Evolutionary conservation across 2,113 vertebrate species (phyloP), one percentile per base, ranked within the genome.

Genomic region (Nibea albiflora): DNA sequence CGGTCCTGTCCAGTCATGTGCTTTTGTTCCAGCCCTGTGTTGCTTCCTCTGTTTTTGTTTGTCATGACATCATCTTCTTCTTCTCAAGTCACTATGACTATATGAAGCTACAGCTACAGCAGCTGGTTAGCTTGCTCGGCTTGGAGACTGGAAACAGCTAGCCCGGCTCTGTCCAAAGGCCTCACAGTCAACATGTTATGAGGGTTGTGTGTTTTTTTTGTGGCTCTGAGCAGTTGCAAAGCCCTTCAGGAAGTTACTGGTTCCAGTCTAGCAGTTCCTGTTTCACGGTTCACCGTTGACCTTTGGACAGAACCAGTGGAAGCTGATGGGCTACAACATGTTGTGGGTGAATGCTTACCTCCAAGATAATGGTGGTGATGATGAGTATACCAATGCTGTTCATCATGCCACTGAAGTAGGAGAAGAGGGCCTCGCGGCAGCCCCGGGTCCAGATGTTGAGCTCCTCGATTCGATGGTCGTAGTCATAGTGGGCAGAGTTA

Each of bases 401-500:
- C 96, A 99, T 98, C 93, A 97, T 96, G 86, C 92, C 71, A 39
- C 96, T 95, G 90, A 97, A 99, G 94, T 99, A 99, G 66, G 83
- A 90, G 19, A 99, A 96, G 62, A 99, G 96, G 3, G 97, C 95
- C 0, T 96, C 96, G 16, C 95, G 94, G 89, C 98, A 99, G 81
- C 98, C 98, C 0, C 78, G 92, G 57, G 85, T 94, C 98, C 97
- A 99, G 80, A 99, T 95, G 94, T 99, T 99, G 56, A 99, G 97
- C 87, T 99, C 98, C 88, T 99, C 98, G 0, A 95, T 97, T 85
- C 97, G 97, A 92, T 97, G 96, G 92, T 99, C 97, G 0, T 99
- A 99, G 94, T 97, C 98, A 82, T 99, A 99, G 92, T 99, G 98
- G 12, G 98, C 98, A 0, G 97, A 96, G 94, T 98, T 99, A 92